Evolutionary conservation across 2,797 vertebrate genomes (phyloP), one percentile per base, ranked within the genome.

Genomic region (Salarias fasciatus): DNA sequence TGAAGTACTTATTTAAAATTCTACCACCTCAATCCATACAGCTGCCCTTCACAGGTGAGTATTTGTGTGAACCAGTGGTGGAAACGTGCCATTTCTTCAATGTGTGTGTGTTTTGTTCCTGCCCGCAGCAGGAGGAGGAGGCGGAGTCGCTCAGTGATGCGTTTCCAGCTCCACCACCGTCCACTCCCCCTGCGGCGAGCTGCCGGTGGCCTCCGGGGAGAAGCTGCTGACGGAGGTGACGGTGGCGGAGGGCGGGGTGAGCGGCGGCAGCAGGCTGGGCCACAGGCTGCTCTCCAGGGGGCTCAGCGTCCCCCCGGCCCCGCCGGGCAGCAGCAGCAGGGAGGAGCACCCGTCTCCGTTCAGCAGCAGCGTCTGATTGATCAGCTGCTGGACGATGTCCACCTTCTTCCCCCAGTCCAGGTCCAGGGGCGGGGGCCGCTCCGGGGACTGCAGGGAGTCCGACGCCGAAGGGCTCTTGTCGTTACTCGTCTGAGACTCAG

Each of bases 131-230:
- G 33, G 2, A 35, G 33, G 6, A 1, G 33, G 35, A 35, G 1
- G 3, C 2, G 1, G 9, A 3, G 33, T 6, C 33, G 9, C 28
- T 94, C 83, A 97, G 81, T 97, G 96, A 75, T 97, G 95, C 0
- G 96, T 96, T 81, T 97, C 96, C 82, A 97, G 91, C 82, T 97
- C 96, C 43, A 97, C 95, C 54, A 97, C 95, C 0, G 95, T 97
- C 96, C 96, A 97, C 80, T 97, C 96, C 1, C 95, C 96, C 80
- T 96, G 95, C 0, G 95, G 89, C 12, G 95, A 93, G 55, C 90
- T 92, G 12, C 93, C 93, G 1, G 93, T 86, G 8, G 94, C 89
- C 69, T 97, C 95, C 0, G 95, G 95, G 42, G 96, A 96, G 86
- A 95, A 97, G 75, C 96, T 97, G 50, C 95, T 97, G 15, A 97